These are phyloP conservation scores for Caretta caretta DNA, from an alignment of 2,113 vertebrate species.

Conservation along the genomic window DNA sequence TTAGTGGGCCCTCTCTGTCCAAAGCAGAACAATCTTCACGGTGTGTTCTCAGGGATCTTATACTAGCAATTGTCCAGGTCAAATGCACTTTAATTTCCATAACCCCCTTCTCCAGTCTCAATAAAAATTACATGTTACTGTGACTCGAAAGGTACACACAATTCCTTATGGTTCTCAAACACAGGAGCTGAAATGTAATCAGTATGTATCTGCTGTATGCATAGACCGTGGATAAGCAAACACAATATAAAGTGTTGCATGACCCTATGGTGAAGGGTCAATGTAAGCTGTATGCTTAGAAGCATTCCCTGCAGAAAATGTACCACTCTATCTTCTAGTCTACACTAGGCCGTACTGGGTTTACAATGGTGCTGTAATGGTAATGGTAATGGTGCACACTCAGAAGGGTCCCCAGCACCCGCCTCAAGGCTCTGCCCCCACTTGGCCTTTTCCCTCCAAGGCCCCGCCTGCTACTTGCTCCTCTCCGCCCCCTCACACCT, in stretches of 20 bases:
- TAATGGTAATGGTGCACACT: too few relatives aligned
- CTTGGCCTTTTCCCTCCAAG: too few relatives aligned
- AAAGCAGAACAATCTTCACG: not conserved
- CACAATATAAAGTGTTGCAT: not conserved
- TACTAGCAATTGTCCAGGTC: not conserved
- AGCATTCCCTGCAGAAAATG: conserved; percentile 48
- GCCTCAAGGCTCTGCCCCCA: too few relatives aligned
- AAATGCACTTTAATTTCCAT: accelerated
- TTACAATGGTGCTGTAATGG: not conserved
- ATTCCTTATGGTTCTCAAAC: accelerated
- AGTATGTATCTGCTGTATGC: not conserved
- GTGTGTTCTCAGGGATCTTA: accelerated
- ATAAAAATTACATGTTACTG: not conserved
- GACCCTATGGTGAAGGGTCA: not conserved
- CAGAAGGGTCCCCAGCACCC: too few relatives aligned
- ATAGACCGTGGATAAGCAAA: not conserved
- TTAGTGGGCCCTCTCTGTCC: not conserved
- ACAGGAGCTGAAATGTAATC: not conserved
- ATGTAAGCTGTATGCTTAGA: not conserved
- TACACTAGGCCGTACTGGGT: not conserved
- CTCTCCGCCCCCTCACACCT: too few relatives aligned
- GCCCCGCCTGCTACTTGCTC: too few relatives aligned
- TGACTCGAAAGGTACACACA: accelerated
- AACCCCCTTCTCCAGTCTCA: not conserved
- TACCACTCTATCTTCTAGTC: not conserved